Base-by-base conservation (phyloP, 2,888 invertebrate species). In the Tinea trinotella region DNA sequence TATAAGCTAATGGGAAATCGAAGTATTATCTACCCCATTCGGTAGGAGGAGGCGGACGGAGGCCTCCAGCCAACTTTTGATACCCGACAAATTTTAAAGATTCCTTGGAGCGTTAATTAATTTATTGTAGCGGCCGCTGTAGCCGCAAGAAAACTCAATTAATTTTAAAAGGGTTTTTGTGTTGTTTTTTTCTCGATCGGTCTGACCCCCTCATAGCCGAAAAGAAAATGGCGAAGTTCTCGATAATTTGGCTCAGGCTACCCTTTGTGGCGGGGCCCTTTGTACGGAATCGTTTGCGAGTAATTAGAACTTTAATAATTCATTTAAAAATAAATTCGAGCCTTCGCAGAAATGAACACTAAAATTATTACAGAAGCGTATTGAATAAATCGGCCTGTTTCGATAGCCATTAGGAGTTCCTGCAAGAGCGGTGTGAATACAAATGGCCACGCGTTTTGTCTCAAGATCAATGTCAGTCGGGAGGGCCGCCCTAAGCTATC, bases 161-260 rank as follows among this genome's bases (percentile, higher is more conserved):
- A 84, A 85, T 84, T 83, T 83, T 85, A 81, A 85, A 85, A 85
- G 84, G 84, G 85, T 83, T 85, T 83, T 84, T 83, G 76, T 84
- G 83, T 84, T 83, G 75, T 79, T 81, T 82, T n/a, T 82, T 68
- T 67, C 54, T 64, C 71, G 69, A 76, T 75, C 74, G 70, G 24
- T 15, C 50, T 50, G 50, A 50, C 53, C 61, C 68, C 64, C 70
- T 67, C 65, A 63, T 65, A 61, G 64, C 62, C 63, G 62, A 68
- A 74, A 74, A 70, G 70, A 73, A 76, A 76, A 73, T 72, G 70
- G 70, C 67, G 66, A 71, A 71, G 64, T 74, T 69, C 67, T 68
- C 73, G 64, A 76, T 76, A 74, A 73, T 73, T 74, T 72, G 70
- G 35, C 35, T 34, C 18, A 10, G 70, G 61, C 62, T 64, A 58